These are phyloP conservation scores for Calypte anna DNA, from an alignment of 2,113 vertebrate genomes.

Conservation along the genomic window DNA sequence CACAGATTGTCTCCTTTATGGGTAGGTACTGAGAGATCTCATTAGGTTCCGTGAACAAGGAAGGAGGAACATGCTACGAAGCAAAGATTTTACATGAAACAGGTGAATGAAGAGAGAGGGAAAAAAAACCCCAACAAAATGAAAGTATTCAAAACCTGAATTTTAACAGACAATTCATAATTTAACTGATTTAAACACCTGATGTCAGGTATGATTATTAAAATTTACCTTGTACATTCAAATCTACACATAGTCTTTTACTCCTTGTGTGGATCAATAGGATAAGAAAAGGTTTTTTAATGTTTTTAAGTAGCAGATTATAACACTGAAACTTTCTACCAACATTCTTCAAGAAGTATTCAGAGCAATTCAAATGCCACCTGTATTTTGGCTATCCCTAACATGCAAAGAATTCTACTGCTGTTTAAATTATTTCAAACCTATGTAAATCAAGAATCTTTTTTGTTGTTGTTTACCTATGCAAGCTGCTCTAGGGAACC, in stretches of 20 bases:
- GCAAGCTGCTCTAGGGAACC: neutral
- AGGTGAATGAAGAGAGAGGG: neutral
- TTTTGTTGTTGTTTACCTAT: neutral
- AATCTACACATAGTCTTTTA: neutral
- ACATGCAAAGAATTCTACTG: neutral
- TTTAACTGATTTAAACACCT: neutral
- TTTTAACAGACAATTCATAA: neutral
- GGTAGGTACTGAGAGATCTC: constrained; percentile 92
- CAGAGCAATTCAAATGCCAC: neutral
- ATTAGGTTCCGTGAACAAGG: constrained; percentile 93
- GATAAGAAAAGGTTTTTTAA: neutral
- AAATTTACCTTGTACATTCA: neutral
- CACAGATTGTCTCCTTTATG: constrained; percentile 86
- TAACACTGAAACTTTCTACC: neutral
- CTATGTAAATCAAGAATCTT: neutral
- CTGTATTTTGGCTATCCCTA: neutral
- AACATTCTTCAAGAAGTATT: neutral
- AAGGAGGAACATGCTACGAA: constrained; percentile 85
- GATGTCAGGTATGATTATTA: neutral
- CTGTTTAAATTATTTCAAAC: neutral
- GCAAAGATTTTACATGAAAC: constrained; percentile 6
- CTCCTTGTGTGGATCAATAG: neutral
- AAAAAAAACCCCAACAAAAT: neutral
- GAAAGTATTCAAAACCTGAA: neutral
- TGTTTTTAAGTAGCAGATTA: neutral